Evolutionary conservation across 1,140 invertebrate species (phyloP).

Genomic region (Trachymyrmex cornetzi): DNA sequence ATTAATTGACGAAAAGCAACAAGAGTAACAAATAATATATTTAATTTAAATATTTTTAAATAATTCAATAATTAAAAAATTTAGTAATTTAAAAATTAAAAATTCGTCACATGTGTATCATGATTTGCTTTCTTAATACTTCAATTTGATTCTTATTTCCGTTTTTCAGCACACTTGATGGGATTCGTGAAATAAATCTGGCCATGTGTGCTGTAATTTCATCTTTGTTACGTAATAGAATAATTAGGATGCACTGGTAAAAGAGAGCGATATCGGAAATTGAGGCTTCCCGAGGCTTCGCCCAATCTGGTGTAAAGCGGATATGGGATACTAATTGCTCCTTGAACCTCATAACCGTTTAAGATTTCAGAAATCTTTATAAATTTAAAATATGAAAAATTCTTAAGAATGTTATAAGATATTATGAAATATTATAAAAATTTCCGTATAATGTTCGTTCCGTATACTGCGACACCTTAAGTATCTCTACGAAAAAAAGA

Average conservation of each 20-base stretch:
- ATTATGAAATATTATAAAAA: no score
- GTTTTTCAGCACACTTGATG: neutral
- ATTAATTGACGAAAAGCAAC: neutral
- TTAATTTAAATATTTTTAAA: neutral
- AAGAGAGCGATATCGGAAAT: conserved; percentile 62
- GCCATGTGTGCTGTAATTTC: conserved; percentile 47
- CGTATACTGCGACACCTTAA: neutral
- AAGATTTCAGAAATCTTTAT: no score
- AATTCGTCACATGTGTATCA: neutral
- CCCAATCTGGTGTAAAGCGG: conserved; percentile 54
- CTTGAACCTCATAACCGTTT: conserved; percentile 23
- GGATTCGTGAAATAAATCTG: conserved; percentile 43
- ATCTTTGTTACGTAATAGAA: conserved; percentile 49
- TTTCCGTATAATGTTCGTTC: neutral
- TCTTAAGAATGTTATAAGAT: no score
- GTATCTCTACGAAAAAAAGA: neutral
- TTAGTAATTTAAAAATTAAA: neutral
- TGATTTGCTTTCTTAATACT: neutral
- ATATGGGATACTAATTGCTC: conserved; percentile 66
- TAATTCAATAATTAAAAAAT: neutral
- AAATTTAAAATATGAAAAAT: no score
- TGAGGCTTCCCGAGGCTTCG: conserved; percentile 58
- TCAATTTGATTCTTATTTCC: neutral
- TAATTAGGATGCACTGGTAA: conserved; percentile 57
- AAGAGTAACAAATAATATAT: neutral